Percentiles rank a stretch among this genome's conserved stretches.
Evolutionary conservation across 2,113 vertebrate genomes (phyloP).

Genomic region (Lutjanus erythropterus): DNA sequence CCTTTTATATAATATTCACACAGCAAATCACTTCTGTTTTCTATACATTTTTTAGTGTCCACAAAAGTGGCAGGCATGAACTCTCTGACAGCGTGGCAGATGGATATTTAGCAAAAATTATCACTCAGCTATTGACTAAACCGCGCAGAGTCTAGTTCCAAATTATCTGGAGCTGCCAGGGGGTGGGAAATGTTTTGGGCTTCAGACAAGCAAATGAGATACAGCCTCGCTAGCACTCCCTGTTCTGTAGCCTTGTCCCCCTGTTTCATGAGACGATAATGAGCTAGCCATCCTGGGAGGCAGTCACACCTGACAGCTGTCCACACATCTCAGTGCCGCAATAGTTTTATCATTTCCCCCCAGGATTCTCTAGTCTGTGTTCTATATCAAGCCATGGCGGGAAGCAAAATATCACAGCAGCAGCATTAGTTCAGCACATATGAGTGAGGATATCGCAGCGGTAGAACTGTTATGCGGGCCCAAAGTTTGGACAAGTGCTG

Average conservation of each 20-base stretch:
- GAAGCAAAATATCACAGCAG: slow-evolving; percentile 50
- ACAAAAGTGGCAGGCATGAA: slow-evolving; percentile 23
- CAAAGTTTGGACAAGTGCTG: slow-evolving; percentile 20
- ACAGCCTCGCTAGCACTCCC: slow-evolving; percentile 56
- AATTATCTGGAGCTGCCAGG: slow-evolving; percentile 71
- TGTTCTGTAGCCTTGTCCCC: slow-evolving; percentile 54
- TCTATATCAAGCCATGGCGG: slow-evolving; percentile 36
- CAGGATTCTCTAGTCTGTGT: slow-evolving; percentile 42
- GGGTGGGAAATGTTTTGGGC: slow-evolving; percentile 65
- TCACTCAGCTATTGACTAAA: slow-evolving; percentile 57
- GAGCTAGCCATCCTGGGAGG: slow-evolving; percentile 74
- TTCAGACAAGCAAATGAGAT: slow-evolving; percentile 72
- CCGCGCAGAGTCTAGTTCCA: slow-evolving; percentile 51
- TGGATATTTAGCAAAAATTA: slow-evolving; percentile 53
- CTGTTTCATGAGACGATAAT: slow-evolving; percentile 74
- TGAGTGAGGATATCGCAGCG: slow-evolving; percentile 4
- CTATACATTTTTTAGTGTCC: slow-evolving; percentile 9
- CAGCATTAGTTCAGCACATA: slow-evolving; percentile 29
- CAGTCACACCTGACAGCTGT: slow-evolving; percentile 79
- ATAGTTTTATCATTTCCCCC: slow-evolving; percentile 69
- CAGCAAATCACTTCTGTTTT: background rate
- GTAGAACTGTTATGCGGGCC: background rate
- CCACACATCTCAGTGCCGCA: slow-evolving; percentile 65
- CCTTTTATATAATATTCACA: slow-evolving; percentile 1
- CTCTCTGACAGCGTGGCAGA: slow-evolving; percentile 48